Conservation (phyloP, 2,797 vertebrate genomes). For the Neosilurus hyrtlii region DNA sequence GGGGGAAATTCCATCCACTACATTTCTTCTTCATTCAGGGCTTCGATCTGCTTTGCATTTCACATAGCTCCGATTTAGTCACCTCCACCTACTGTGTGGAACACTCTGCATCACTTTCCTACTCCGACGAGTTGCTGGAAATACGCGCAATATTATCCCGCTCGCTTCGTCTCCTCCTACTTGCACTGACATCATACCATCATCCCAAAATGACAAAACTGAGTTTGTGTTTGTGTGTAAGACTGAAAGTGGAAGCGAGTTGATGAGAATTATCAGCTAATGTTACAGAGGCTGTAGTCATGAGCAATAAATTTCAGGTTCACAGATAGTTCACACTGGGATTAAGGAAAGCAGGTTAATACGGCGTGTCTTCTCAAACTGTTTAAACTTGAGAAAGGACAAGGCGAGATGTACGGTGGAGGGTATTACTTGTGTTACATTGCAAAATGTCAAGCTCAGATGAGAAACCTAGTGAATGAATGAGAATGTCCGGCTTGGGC, state of each 20-base stretch:
- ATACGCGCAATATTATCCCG: constrained; percentile 58
- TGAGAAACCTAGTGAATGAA: neutral
- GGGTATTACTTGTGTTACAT: neutral
- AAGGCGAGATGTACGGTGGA: neutral
- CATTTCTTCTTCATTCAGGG: neutral
- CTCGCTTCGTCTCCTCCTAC: constrained; percentile 74
- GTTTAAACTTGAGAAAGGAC: neutral
- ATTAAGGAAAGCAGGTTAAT: neutral
- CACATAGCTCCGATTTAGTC: neutral
- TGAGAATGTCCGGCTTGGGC: neutral
- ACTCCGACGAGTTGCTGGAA: neutral
- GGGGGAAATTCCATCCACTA: neutral
- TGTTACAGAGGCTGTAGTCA: neutral
- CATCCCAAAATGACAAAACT: constrained; percentile 66
- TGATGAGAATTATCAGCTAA: neutral
- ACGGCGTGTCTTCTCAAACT: neutral
- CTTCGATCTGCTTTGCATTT: neutral
- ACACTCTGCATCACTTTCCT: neutral
- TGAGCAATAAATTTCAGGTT: no score
- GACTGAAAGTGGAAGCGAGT: neutral
- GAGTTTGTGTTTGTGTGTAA: constrained; percentile 20
- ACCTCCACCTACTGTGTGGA: neutral
- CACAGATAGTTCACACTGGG: neutral
- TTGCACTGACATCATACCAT: constrained; percentile 84
- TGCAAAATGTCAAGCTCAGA: constrained; percentile 1